A percentile compares a stretch with the other conserved stretches of the same genome.
Conservation (phyloP, 2,888 invertebrate genomes). For the Melanostoma mellinum region DNA sequence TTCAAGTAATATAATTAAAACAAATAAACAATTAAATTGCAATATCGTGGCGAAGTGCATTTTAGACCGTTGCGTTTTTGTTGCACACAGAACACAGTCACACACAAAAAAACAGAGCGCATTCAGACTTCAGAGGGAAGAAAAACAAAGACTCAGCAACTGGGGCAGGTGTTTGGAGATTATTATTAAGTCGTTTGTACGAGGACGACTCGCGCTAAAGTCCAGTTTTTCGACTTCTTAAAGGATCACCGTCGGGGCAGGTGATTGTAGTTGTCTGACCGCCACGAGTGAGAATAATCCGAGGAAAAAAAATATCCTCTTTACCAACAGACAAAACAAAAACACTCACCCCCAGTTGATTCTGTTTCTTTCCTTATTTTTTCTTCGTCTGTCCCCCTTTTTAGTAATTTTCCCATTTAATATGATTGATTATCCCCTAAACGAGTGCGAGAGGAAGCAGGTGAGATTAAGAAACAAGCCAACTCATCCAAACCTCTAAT, state of each 20-base stretch:
- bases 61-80: conserved; percentile 22
- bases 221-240: conserved; percentile 46
- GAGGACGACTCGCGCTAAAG: conserved; percentile 52
- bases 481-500: conserved; percentile 53
- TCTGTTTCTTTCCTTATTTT: conserved; percentile 23
- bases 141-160: conserved; percentile 35
- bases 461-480: conserved; percentile 53
- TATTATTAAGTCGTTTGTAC: conserved; percentile 70
- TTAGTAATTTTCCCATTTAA: conserved; percentile 55
- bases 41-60: conserved; percentile 55
- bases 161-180: conserved; percentile 67
- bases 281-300: too few species aligned
- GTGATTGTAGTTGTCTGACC: too few species aligned
- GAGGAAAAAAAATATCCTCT: too few species aligned
- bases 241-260: conserved; percentile 25
- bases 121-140: conserved; percentile 13
- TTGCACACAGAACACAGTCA: conserved; percentile 25
- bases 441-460: conserved; percentile 50
- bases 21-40: conserved; percentile 70
- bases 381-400: background rate
- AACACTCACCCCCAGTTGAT: conserved; percentile 29
- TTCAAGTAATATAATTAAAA: conserved; percentile 66
- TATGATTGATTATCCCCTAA: conserved; percentile 70
- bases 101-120: conserved; percentile 1
- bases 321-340: background rate